Evolutionary conservation across 2,888 invertebrate species (phyloP).

Genomic region (Sinohyriopsis cumingii): DNA sequence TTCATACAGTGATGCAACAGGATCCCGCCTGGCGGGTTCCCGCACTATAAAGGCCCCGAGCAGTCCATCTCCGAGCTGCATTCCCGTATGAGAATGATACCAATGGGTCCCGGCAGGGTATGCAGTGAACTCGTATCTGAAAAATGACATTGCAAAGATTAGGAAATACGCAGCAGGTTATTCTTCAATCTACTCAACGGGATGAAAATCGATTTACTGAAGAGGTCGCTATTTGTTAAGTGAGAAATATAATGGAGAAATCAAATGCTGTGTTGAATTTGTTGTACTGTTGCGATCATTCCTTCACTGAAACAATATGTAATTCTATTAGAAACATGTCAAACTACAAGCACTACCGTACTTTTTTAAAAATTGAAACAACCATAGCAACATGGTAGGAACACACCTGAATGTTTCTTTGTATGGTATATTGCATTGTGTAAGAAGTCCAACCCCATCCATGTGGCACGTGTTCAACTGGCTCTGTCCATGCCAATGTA

Average conservation of each 20-base stretch:
- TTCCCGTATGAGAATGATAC: slow-evolving; percentile 55
- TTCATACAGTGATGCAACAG: slow-evolving; percentile 79
- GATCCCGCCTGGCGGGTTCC: slow-evolving; percentile 21
- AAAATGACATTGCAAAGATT: neutral
- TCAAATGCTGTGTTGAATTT: too few species aligned
- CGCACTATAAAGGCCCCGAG: slow-evolving; percentile 52
- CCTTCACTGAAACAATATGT: too few species aligned
- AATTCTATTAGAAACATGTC: too few species aligned
- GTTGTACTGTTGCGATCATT: too few species aligned
- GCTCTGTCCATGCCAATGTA: slow-evolving; percentile 56
- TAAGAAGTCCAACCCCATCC: slow-evolving; percentile 50
- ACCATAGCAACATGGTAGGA: too few species aligned
- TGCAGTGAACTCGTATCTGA: slow-evolving; percentile 47
- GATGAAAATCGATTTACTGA: neutral
- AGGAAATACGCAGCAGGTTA: too few species aligned
- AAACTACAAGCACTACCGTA: too few species aligned
- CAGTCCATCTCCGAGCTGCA: slow-evolving; percentile 50
- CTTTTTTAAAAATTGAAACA: too few species aligned
- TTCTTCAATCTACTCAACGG: too few species aligned
- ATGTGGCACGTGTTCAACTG: slow-evolving; percentile 40
- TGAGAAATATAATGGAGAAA: too few species aligned
- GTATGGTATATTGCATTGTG: slow-evolving; percentile 46
- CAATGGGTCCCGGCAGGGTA: slow-evolving; percentile 54
- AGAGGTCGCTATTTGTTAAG: too few species aligned
- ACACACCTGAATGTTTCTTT: slow-evolving; percentile 41